These are phyloP conservation scores for Syndactyla subalaris DNA, from an alignment of 2,797 vertebrate genomes.

Conservation along the genomic window DNA sequence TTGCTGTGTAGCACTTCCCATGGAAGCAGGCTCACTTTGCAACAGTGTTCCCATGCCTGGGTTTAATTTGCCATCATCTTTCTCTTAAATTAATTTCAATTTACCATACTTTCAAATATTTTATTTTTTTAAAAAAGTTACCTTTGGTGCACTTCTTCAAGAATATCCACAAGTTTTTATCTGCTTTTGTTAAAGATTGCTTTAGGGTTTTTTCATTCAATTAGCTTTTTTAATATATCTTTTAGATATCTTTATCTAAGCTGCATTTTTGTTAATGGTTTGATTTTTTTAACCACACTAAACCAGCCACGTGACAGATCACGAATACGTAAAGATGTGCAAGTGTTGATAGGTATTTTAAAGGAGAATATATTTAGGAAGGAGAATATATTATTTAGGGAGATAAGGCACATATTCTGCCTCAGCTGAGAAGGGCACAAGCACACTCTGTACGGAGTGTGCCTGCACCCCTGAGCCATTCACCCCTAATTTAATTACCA, in stretches of 20 bases:
- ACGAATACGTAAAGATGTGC: background rate
- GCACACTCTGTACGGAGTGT: fast-evolving
- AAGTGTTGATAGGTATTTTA: background rate
- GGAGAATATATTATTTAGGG: background rate
- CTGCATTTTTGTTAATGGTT: background rate
- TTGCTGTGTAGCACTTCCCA: background rate
- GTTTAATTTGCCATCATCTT: background rate
- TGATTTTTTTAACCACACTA: background rate
- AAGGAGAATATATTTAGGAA: too few species aligned
- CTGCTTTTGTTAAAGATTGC: background rate
- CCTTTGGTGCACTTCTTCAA: background rate
- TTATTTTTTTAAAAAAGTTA: too few species aligned
- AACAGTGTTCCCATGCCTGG: background rate
- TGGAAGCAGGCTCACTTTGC: background rate
- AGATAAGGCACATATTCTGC: background rate
- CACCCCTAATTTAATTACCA: background rate
- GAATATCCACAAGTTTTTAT: background rate
- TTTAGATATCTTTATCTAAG: background rate
- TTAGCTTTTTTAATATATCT: background rate
- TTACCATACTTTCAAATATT: background rate
- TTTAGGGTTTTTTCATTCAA: background rate
- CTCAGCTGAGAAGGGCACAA: background rate
- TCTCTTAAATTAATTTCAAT: background rate
- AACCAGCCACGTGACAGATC: background rate
- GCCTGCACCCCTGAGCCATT: background rate